Percentiles rank a stretch among this genome's conserved stretches.
Conservation (phyloP, 2,888 invertebrate species). For the Philhelius pedissequus region DNA sequence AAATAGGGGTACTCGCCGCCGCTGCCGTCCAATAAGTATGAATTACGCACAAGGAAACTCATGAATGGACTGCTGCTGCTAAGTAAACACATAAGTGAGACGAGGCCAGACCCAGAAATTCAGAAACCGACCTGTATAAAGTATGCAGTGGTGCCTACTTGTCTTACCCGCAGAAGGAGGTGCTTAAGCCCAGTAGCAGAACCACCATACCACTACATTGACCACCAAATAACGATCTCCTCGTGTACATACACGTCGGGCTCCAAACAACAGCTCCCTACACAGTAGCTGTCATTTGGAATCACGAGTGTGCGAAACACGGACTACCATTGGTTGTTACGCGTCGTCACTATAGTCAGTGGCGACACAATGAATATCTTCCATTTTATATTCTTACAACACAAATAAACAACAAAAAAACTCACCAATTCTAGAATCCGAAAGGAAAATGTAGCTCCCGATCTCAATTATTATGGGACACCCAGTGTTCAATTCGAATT, state of each 20-base stretch:
- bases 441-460: conserved; percentile 21
- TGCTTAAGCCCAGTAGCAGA: conserved; percentile 78
- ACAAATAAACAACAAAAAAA: conserved; percentile 11
- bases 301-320: conserved; percentile 68
- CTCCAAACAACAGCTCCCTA: conserved; percentile 59
- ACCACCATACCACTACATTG: conserved; percentile 30
- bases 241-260: conserved; percentile 24
- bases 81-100: conserved; percentile 52
- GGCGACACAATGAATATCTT: conserved; percentile 22
- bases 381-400: conserved; percentile 42
- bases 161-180: conserved; percentile 73
- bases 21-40: conserved; percentile 47
- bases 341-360: conserved; percentile 4
- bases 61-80: conserved; percentile 58
- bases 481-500: conserved; percentile 18
- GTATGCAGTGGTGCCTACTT: conserved; percentile 35
- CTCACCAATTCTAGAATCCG: conserved; percentile 48
- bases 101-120: conserved; percentile 47
- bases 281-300: conserved; percentile 59
- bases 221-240: conserved; percentile 25
- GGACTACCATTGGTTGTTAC: conserved; percentile 68
- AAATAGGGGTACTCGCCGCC: not conserved
- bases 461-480: not conserved
- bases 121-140: conserved; percentile 42
- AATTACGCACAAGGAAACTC: conserved; percentile 68